These are phyloP conservation scores for Oenanthe melanoleuca DNA, from an alignment of 2,113 vertebrate species.

Conservation along the genomic window DNA sequence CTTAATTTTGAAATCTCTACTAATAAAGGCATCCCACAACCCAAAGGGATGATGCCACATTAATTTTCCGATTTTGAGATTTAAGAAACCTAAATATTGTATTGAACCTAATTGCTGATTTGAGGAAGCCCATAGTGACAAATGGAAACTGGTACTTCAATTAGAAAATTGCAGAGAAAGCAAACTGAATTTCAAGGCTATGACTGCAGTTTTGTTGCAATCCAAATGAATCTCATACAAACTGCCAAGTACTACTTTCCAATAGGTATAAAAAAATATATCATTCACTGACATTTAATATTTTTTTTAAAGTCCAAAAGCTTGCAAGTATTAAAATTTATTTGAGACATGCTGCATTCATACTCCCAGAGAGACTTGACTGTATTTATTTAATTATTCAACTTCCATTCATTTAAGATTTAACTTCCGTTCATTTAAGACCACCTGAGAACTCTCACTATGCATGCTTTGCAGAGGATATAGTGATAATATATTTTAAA, in stretches of 20 bases:
- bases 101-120: background rate
- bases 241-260: background rate
- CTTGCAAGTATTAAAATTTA: background rate
- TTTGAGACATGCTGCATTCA: background rate
- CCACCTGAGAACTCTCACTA: background rate
- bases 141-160: background rate
- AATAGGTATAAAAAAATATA: background rate
- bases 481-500: background rate
- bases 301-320: background rate
- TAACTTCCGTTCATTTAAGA: background rate
- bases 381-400: background rate
- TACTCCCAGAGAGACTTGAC: background rate
- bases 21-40: background rate
- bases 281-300: background rate
- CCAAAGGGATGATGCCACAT: background rate
- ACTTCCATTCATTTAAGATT: background rate
- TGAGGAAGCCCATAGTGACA: background rate
- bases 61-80: background rate
- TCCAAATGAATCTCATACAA: background rate
- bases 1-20: background rate
- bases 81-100: background rate
- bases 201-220: background rate
- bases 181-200: background rate
- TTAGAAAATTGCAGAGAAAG: background rate
- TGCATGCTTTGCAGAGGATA: background rate